A percentile compares a stretch with the other conserved stretches of the same genome.
Evolutionary conservation across 23 tunicate species (phyloP).

Genomic region (Aplidium turbinatum): DNA sequence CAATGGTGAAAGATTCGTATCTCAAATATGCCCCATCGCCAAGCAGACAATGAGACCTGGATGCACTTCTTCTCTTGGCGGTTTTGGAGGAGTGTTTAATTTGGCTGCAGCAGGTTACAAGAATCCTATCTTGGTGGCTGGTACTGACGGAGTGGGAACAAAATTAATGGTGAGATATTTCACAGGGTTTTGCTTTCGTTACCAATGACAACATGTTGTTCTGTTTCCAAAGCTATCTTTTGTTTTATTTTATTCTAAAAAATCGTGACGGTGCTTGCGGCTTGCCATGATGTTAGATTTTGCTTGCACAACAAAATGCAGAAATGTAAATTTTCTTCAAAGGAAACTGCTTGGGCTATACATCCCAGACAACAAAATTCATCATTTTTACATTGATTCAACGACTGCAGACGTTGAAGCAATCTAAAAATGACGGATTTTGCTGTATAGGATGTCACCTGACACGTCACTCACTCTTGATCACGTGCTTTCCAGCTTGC

Average conservation of each 20-base stretch:
- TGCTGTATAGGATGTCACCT: too few species aligned
- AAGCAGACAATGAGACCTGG: constrained; percentile 43
- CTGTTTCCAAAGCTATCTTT: too few species aligned
- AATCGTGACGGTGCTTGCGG: not conserved
- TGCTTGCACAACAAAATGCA: too few species aligned
- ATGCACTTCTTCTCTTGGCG: constrained; percentile 57
- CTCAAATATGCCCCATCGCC: constrained; percentile 28
- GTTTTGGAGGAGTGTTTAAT: constrained; percentile 77
- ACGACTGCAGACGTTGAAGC: too few species aligned
- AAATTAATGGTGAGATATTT: constrained; percentile 56
- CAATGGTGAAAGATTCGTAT: constrained; percentile 52
- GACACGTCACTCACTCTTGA: too few species aligned
- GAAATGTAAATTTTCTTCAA: too few species aligned
- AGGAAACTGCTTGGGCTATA: too few species aligned
- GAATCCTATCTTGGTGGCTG: constrained; percentile 78
- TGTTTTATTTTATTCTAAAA: not conserved
- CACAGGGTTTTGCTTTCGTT: too few species aligned
- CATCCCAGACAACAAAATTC: too few species aligned
- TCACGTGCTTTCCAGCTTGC: constrained; percentile 44
- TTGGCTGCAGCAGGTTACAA: constrained; percentile 58
- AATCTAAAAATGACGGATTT: too few species aligned
- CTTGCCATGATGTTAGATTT: not conserved
- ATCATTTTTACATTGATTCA: too few species aligned
- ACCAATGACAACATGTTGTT: too few species aligned
- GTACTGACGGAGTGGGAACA: constrained; percentile 92